These are phyloP conservation scores for Ammodytes dubius DNA, from an alignment of 2,113 vertebrate species.

Conservation along the genomic window DNA sequence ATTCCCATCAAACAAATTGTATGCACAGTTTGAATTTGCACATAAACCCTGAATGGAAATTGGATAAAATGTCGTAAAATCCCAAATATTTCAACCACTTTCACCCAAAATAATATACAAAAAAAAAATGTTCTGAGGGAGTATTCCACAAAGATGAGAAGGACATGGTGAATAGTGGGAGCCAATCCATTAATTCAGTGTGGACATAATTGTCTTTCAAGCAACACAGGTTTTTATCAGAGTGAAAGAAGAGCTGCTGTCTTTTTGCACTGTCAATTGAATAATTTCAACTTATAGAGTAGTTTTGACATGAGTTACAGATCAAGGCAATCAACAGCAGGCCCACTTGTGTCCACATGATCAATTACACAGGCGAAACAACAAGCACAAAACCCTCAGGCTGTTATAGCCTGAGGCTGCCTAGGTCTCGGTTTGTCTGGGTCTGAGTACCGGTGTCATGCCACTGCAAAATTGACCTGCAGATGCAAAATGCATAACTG, in stretches of 20 bases:
- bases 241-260: neutral
- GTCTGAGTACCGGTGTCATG: no score
- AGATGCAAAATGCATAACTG: no score
- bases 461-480: no score
- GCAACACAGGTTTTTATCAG: neutral
- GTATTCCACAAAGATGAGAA: neutral
- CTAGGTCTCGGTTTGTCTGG: no score
- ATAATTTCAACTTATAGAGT: neutral
- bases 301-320: neutral
- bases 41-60: neutral
- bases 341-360: neutral
- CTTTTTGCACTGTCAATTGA: neutral
- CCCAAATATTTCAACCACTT: neutral
- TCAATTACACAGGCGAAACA: neutral
- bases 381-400: neutral
- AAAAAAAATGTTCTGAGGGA: neutral
- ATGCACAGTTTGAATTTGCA: slow-evolving; percentile 1
- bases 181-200: neutral
- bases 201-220: neutral
- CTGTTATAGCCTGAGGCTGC: no score
- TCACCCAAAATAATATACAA: neutral
- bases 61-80: neutral
- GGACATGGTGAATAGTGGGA: neutral
- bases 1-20: neutral
- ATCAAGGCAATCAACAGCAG: neutral